These are phyloP conservation scores for Petrocephalus microphthalmus DNA, from an alignment of 2,113 vertebrate genomes.

Conservation along the genomic window DNA sequence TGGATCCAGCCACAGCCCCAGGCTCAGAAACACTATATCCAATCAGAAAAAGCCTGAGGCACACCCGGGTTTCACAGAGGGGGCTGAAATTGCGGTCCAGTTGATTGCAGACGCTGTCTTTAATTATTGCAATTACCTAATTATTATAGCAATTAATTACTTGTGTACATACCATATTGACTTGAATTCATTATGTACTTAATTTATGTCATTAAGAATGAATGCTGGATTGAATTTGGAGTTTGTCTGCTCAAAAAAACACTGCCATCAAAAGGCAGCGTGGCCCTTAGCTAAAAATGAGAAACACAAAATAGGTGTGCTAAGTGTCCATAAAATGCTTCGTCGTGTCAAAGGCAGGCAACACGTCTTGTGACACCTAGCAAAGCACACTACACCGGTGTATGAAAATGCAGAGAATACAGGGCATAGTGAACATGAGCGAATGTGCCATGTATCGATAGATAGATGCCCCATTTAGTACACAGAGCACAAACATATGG, in stretches of 20 bases:
- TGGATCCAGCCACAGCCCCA: conserved; percentile 20
- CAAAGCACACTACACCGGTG: neutral
- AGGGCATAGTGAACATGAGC: neutral
- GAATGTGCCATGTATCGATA: neutral
- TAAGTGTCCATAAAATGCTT: neutral
- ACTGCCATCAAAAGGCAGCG: neutral
- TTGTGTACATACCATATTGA: neutral
- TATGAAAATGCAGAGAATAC: neutral
- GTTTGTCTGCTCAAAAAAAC: neutral
- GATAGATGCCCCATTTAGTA: neutral
- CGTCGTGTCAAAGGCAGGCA: neutral
- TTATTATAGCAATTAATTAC: neutral
- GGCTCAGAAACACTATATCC: conserved; percentile 27
- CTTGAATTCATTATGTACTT: neutral
- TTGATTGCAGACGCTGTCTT: neutral
- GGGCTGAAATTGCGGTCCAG: neutral
- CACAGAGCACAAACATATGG: neutral
- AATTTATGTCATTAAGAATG: neutral
- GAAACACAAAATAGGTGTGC: neutral
- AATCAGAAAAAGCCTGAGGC: conserved; percentile 28
- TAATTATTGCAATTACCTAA: neutral
- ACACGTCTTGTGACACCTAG: neutral
- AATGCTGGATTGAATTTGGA: neutral
- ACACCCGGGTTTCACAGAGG: neutral
- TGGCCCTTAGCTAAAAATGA: neutral